These are phyloP conservation scores for Dexiosoma caninum DNA, from an alignment of 2,888 invertebrate genomes.

Conservation along the genomic window DNA sequence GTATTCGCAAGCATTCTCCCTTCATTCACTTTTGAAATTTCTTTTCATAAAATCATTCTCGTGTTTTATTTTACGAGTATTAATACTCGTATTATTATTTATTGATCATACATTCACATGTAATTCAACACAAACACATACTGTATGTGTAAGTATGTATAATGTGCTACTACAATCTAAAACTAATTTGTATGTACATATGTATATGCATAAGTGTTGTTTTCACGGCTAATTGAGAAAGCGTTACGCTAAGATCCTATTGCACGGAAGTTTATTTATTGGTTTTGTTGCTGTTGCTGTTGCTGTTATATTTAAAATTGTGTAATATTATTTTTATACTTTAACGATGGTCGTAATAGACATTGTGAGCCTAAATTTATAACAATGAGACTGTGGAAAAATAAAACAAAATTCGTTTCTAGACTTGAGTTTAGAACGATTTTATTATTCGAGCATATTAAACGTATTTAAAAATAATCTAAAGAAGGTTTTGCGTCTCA, in stretches of 20 bases:
- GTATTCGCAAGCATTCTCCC: too few relatives aligned
- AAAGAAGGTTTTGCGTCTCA: conserved; percentile 69
- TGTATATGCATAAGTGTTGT: conserved; percentile 23
- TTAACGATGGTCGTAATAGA: conserved; percentile 34
- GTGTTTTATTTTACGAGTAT: too few relatives aligned
- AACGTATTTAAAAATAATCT: conserved; percentile 7
- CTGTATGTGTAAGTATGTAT: too few relatives aligned
- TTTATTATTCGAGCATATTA: background rate
- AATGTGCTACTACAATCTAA: too few relatives aligned
- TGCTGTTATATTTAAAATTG: background rate
- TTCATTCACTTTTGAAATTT: too few relatives aligned
- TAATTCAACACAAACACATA: too few relatives aligned
- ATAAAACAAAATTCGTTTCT: conserved; percentile 23
- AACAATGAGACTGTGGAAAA: background rate
- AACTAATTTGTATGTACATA: too few relatives aligned
- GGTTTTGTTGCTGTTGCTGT: conserved; percentile 30
- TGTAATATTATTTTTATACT: background rate
- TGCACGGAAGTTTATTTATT: conserved; percentile 66
- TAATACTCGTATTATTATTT: too few relatives aligned
- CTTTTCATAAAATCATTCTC: too few relatives aligned
- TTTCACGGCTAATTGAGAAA: conserved; percentile 60
- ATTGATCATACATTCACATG: background rate
- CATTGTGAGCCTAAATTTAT: conserved; percentile 41
- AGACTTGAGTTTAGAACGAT: conserved; percentile 30
- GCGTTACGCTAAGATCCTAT: conserved; percentile 65